Conservation (phyloP, 2,888 invertebrate species). For the Caenorhabditis plicata region DNA sequence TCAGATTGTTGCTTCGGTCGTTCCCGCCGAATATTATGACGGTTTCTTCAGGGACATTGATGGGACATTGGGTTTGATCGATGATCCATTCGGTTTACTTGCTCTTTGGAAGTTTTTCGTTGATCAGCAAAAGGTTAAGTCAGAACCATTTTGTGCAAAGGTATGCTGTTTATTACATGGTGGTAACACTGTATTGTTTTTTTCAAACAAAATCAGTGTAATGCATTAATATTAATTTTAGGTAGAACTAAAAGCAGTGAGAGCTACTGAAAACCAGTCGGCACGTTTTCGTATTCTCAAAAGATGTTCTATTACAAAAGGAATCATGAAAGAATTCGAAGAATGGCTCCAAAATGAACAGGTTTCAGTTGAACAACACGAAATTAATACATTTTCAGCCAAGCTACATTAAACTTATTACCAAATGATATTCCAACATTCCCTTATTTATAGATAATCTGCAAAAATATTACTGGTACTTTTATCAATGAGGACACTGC, state of each 20-base stretch:
- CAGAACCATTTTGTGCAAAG: not conserved
- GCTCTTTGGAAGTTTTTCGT: too few relatives aligned
- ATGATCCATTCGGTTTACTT: slow-evolving; percentile 14
- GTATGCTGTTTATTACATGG: not conserved
- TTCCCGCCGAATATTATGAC: not conserved
- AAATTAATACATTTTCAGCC: not conserved
- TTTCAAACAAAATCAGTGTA: not conserved
- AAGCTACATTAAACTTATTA: too few relatives aligned
- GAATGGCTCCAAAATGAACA: slow-evolving; percentile 1
- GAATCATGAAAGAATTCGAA: not conserved
- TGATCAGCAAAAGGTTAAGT: not conserved
- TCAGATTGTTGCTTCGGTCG: slow-evolving; percentile 11
- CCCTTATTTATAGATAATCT: too few relatives aligned
- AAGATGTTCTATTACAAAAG: too few relatives aligned
- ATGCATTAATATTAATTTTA: not conserved
- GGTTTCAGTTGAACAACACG: not conserved
- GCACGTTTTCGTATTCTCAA: slow-evolving; percentile 20
- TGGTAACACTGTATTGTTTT: not conserved
- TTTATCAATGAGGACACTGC: slow-evolving; percentile 16
- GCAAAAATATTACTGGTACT: slow-evolving; percentile 11
- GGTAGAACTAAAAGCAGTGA: slow-evolving; percentile 17
- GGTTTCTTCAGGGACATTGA: slow-evolving; percentile 16
- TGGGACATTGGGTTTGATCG: slow-evolving; percentile 18
- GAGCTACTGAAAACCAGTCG: slow-evolving; percentile 9
- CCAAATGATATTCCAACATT: too few relatives aligned